phyloP scores from a whole-genome alignment of 2,888 invertebrate species.

The Sicus ferrugineus region DNA sequence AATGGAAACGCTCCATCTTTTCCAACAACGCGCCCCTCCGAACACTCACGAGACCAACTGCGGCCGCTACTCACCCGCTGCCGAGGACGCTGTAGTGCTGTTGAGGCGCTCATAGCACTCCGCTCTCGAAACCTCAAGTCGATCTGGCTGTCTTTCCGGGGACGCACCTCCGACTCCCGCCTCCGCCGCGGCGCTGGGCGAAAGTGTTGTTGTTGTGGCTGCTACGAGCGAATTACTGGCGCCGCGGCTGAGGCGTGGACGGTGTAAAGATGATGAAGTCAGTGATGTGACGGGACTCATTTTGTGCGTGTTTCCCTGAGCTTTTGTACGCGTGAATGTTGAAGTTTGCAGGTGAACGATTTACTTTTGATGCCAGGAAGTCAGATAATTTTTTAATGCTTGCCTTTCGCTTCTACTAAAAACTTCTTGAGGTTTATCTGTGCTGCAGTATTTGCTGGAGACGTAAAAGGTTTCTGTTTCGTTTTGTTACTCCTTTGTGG shows the following conservation, averaged over 20 bases:
- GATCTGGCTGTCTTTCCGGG: conserved; percentile 50
- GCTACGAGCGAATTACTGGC: conserved; percentile 35
- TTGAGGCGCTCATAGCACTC: conserved; percentile 57
- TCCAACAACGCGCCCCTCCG: too few relatives aligned
- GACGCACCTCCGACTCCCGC: conserved; percentile 36
- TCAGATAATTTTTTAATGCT: not conserved
- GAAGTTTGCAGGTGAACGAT: too few relatives aligned
- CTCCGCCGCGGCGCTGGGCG: conserved; percentile 22
- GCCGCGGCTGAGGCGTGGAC: conserved; percentile 37
- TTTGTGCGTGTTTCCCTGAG: not conserved
- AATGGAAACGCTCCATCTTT: too few relatives aligned
- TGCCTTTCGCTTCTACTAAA: not conserved
- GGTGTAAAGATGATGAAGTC: not conserved
- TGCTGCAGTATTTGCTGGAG: too few relatives aligned
- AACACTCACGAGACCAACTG: too few relatives aligned
- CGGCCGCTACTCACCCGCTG: conserved; percentile 48
- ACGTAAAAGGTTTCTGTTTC: too few relatives aligned
- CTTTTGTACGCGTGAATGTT: not conserved
- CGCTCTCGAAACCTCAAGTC: conserved; percentile 50
- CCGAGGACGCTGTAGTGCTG: conserved; percentile 45
- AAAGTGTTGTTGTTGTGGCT: conserved; percentile 36
- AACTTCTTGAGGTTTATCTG: too few relatives aligned
- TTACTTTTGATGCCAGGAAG: not conserved
- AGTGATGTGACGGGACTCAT: conserved; percentile 10
- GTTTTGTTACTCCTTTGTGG: too few relatives aligned